A percentile compares a stretch with the other conserved stretches of the same genome.
Conservation (phyloP, 2,888 invertebrate species). For the Eumacrocentrus americanus region DNA sequence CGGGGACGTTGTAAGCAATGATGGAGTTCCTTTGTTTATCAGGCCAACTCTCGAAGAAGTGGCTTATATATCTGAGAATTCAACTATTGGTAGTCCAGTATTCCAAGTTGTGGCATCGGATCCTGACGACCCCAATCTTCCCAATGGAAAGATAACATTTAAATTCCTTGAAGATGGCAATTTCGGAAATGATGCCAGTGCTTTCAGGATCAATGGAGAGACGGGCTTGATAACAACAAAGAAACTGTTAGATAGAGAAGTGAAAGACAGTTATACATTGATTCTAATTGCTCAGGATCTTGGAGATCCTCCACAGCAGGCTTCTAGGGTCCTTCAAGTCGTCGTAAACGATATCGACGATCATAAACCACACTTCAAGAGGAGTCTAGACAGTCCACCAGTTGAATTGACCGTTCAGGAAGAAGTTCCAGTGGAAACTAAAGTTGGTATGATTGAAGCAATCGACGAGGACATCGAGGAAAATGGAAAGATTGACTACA, state of each 20-base stretch:
- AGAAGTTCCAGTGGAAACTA: slow-evolving; percentile 70
- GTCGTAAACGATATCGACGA: slow-evolving; percentile 78
- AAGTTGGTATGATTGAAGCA: slow-evolving; percentile 73
- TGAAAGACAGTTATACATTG: slow-evolving; percentile 75
- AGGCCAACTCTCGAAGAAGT: slow-evolving; percentile 73
- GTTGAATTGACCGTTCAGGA: slow-evolving; percentile 70
- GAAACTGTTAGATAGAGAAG: slow-evolving; percentile 75
- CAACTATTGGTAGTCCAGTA: slow-evolving; percentile 74
- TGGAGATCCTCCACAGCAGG: slow-evolving; percentile 78
- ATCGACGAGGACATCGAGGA: slow-evolving; percentile 77
- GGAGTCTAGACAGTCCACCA: slow-evolving; percentile 71
- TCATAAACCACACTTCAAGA: slow-evolving; percentile 74
- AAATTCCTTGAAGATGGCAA: slow-evolving; percentile 74
- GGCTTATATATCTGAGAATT: slow-evolving; percentile 77
- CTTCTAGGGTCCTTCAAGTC: slow-evolving; percentile 73
- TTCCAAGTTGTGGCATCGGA: slow-evolving; percentile 79
- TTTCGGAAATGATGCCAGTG: slow-evolving; percentile 56
- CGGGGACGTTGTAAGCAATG: slow-evolving; percentile 81
- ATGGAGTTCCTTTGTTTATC: slow-evolving; percentile 78
- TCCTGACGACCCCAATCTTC: slow-evolving; percentile 78
- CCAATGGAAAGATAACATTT: slow-evolving; percentile 75
- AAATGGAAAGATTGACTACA: slow-evolving; percentile 77
- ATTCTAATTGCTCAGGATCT: slow-evolving; percentile 79
- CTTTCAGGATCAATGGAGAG: slow-evolving; percentile 58
- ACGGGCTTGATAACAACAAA: slow-evolving; percentile 77